Evolutionary conservation across 2,797 vertebrate species (phyloP).

Genomic region (Yasuhikotakia modesta): DNA sequence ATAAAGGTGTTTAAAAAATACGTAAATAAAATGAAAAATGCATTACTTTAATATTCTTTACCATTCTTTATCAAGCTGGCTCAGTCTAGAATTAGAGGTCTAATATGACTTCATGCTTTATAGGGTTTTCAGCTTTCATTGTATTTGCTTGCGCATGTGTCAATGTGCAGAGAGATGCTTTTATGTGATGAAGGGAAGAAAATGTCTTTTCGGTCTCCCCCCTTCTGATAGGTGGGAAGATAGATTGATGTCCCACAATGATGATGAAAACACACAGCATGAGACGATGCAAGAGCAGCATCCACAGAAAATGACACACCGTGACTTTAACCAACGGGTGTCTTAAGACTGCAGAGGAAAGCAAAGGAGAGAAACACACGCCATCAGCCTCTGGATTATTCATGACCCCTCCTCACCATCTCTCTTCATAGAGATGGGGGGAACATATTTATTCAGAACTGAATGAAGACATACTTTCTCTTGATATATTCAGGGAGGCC

Average conservation of each 20-base stretch:
- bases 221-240: constrained; percentile 55
- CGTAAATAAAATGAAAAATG: constrained; percentile 63
- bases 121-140: constrained; percentile 69
- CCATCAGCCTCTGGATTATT: constrained; percentile 30
- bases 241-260: constrained; percentile 53
- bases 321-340: constrained; percentile 30
- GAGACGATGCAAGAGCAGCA: constrained; percentile 32
- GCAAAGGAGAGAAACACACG: neutral
- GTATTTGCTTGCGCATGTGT: constrained; percentile 64
- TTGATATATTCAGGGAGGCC: neutral
- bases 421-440: constrained; percentile 14
- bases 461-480: neutral
- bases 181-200: constrained; percentile 42
- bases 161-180: constrained; percentile 46
- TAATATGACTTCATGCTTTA: constrained; percentile 71
- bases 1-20: constrained; percentile 54
- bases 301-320: constrained; percentile 37
- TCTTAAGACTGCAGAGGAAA: constrained; percentile 5
- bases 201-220: constrained; percentile 37
- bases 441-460: constrained; percentile 18
- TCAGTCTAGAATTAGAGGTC: constrained; percentile 71
- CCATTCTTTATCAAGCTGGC: constrained; percentile 68
- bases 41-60: constrained; percentile 68
- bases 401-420: constrained; percentile 35
- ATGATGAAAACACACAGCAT: constrained; percentile 53